Base-by-base conservation (phyloP, 2,888 invertebrate genomes). In the Euzophera pinguis region DNA sequence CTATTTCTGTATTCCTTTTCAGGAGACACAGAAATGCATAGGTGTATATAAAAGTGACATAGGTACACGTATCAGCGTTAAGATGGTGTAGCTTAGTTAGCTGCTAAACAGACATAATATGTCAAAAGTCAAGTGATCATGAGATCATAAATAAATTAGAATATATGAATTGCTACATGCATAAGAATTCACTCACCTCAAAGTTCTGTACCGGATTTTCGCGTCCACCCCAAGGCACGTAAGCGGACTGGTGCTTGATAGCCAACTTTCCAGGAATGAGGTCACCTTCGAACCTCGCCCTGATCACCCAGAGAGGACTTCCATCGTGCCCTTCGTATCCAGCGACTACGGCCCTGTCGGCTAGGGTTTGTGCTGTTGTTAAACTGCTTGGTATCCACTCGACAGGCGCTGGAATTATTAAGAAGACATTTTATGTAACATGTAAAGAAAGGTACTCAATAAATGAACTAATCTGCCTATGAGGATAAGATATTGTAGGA, bases 231-330 rank as follows among this genome's bases (percentile, higher is more conserved):
- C 87, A 89, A 0, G 88, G 63, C 0, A 90, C 77, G 54, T 84
- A 90, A 0, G 90, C 91, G 4, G 73, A 54, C 8, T 65, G 70
- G 52, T 89, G 90, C 56, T 87, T 85, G 16, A 80, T 60, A 1
- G 89, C 81, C 29, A 90, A 64, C 60, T 90, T 91, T 7, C 90
- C 90, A 1, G 90, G 90, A 8, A 90, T 75, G 12, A 90, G 45
- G 52, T 90, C 89, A 1, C 83, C 82, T 56, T 88, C 72, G 47
- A 71, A 76, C 34, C 68, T 69, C 0, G 84, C 75, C 22, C 90
- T 67, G 57, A 90, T 90, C 0, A 88, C 79, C 86, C 90, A 90
- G 3, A 90, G 71, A 0, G 90, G 89, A 54, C 86, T 89, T 1
- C 80, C 75, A 35, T 91, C 90, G 35, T 85, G 62, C 0, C 81